phyloP scores from a whole-genome alignment of 1,140 invertebrate species.

The Andrena cerasifolii region DNA sequence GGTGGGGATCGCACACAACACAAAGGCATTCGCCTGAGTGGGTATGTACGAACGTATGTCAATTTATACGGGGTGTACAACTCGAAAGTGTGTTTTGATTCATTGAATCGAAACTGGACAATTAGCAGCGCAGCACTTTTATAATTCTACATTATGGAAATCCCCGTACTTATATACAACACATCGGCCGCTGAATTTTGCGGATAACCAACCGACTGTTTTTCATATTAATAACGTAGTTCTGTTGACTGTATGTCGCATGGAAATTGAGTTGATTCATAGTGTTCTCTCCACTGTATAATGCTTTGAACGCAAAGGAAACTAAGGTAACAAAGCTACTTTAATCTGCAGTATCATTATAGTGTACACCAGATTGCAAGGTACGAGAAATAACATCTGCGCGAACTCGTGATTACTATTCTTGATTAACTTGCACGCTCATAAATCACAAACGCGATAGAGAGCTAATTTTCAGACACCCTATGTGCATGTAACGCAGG shows the following conservation, averaged over 20 bases:
- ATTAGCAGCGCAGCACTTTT: constrained; percentile 9
- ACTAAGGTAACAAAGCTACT: too few relatives aligned
- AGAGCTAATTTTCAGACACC: constrained; percentile 59
- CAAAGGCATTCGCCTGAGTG: constrained; percentile 36
- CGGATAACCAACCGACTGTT: background rate
- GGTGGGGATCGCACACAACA: constrained; percentile 16
- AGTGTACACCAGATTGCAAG: background rate
- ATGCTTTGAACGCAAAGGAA: too few relatives aligned
- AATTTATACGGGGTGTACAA: constrained; percentile 58
- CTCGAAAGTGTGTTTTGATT: constrained; percentile 34
- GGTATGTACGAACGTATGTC: constrained; percentile 37
- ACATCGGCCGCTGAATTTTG: background rate
- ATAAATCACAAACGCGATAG: constrained; percentile 20
- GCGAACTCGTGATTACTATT: background rate
- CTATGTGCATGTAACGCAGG: constrained; percentile 69
- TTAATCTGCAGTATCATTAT: too few relatives aligned
- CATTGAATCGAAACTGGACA: background rate
- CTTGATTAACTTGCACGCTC: constrained; percentile 11
- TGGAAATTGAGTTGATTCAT: too few relatives aligned
- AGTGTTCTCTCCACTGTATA: too few relatives aligned
- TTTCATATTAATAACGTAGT: background rate
- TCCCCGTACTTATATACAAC: too few relatives aligned
- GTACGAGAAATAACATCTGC: background rate
- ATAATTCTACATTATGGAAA: background rate
- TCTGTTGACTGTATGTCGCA: background rate